Evolutionary conservation across 2,113 vertebrate genomes (phyloP).

Genomic region (Lates calcarifer): DNA sequence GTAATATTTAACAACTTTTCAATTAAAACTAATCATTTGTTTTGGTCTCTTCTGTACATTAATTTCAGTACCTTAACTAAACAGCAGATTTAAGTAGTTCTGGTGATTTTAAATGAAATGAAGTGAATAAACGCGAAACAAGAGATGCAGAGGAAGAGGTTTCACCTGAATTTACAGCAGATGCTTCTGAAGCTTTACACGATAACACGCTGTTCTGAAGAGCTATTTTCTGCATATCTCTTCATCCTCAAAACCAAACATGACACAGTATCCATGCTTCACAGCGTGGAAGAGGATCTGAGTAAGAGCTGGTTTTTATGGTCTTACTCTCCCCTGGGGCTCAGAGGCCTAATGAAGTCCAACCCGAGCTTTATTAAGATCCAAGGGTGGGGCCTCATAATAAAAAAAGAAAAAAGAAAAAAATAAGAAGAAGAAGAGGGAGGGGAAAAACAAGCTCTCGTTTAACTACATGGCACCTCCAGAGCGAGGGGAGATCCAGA

Average conservation of each 20-base stretch:
- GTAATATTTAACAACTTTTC: neutral
- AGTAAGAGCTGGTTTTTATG: conserved; percentile 58
- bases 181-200: conserved; percentile 37
- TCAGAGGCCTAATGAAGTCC: conserved; percentile 77
- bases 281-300: conserved; percentile 59
- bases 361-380: conserved; percentile 77
- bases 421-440: neutral
- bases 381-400: conserved; percentile 51
- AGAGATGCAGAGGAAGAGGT: neutral
- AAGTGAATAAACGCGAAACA: conserved; percentile 15
- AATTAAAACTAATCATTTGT: neutral
- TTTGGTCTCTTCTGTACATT: neutral
- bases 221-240: conserved; percentile 40
- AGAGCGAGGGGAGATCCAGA: conserved; percentile 50
- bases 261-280: conserved; percentile 64
- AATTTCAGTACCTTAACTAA: neutral
- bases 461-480: conserved; percentile 66
- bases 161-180: conserved; percentile 32
- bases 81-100: neutral
- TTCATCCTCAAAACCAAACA: conserved; percentile 55
- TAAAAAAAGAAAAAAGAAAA: conserved; percentile 39
- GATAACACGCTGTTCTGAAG: conserved; percentile 43
- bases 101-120: neutral
- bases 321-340: conserved; percentile 58
- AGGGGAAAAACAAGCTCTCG: conserved; percentile 40